Percentiles rank a stretch among this genome's conserved stretches.
Conservation (phyloP, 2,888 invertebrate species). For the Epirrhoe alternata region DNA sequence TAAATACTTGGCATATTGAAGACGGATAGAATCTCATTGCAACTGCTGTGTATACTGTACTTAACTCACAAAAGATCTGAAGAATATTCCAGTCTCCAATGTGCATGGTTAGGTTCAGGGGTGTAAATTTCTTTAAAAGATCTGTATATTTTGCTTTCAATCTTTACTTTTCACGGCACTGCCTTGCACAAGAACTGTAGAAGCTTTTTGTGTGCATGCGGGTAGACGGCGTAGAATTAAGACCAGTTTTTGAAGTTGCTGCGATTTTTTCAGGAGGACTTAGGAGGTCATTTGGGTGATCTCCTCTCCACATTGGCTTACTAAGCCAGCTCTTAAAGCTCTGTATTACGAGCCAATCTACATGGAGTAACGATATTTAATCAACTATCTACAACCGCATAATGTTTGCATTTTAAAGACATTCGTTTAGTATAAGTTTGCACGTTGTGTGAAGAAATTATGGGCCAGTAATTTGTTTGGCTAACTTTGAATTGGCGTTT, state of each 20-base stretch:
- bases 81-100: constrained; percentile 52
- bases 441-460: constrained; percentile 70
- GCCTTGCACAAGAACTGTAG: constrained; percentile 67
- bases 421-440: constrained; percentile 60
- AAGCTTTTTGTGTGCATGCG: constrained; percentile 72
- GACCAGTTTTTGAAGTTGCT: constrained; percentile 69
- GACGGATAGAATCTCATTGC: constrained; percentile 41
- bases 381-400: constrained; percentile 43
- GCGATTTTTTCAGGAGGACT: constrained; percentile 88
- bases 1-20: constrained; percentile 61
- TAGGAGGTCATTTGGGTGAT: constrained; percentile 87
- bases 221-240: constrained; percentile 53
- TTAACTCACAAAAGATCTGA: constrained; percentile 27
- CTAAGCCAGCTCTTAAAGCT: constrained; percentile 73
- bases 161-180: constrained; percentile 61
- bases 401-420: constrained; percentile 66
- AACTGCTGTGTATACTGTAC: constrained; percentile 18
- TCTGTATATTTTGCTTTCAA: constrained; percentile 82
- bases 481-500: constrained; percentile 67
- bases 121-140: constrained; percentile 73
- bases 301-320: constrained; percentile 87
- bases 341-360: constrained; percentile 64
- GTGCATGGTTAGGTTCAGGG: constrained; percentile 56
- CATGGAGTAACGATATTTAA: constrained; percentile 47
- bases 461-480: constrained; percentile 74